Percentiles rank a stretch among this genome's conserved stretches.
Conservation (phyloP, 1,140 invertebrate genomes). For the Listronotus bonariensis region DNA sequence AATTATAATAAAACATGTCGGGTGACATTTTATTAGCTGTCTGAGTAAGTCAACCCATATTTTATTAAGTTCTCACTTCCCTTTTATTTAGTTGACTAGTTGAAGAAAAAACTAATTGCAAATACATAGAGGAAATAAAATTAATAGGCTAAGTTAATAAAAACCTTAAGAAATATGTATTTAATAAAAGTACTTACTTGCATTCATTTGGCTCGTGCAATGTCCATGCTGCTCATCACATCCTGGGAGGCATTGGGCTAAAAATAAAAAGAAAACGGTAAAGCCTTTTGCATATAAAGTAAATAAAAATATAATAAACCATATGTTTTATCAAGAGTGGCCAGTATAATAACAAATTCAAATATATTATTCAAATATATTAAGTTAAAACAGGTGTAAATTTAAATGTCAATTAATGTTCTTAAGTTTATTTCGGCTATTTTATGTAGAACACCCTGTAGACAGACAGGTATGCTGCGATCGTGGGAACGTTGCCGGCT, state of each 20-base stretch:
- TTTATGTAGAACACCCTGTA: slow-evolving; percentile 47
- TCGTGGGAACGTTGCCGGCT: slow-evolving; percentile 54
- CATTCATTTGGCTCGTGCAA: slow-evolving; percentile 92
- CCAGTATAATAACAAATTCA: background rate
- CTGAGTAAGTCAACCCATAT: slow-evolving; percentile 12
- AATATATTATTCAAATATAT: too few relatives aligned
- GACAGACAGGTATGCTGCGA: slow-evolving; percentile 51
- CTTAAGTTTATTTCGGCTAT: slow-evolving; percentile 33
- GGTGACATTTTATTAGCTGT: slow-evolving; percentile 8
- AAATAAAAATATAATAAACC: background rate
- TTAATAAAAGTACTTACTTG: slow-evolving; percentile 75
- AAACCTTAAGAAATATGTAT: background rate
- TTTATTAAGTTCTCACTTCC: slow-evolving; percentile 1
- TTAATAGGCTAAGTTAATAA: too few relatives aligned
- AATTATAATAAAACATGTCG: slow-evolving; percentile 13
- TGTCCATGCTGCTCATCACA: slow-evolving; percentile 88
- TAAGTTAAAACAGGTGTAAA: slow-evolving; percentile 20
- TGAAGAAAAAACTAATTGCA: background rate
- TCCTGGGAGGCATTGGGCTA: slow-evolving; percentile 89
- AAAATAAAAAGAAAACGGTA: slow-evolving; percentile 63
- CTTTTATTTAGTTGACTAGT: slow-evolving; percentile 5
- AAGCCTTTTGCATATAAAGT: too few relatives aligned
- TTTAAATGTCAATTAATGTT: slow-evolving; percentile 27
- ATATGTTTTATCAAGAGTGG: background rate
- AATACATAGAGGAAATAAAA: too few relatives aligned